Percentiles rank a stretch among this genome's conserved stretches.
phyloP scores from a whole-genome alignment of 1,140 invertebrate genomes.

The Heliothis virescens region DNA sequence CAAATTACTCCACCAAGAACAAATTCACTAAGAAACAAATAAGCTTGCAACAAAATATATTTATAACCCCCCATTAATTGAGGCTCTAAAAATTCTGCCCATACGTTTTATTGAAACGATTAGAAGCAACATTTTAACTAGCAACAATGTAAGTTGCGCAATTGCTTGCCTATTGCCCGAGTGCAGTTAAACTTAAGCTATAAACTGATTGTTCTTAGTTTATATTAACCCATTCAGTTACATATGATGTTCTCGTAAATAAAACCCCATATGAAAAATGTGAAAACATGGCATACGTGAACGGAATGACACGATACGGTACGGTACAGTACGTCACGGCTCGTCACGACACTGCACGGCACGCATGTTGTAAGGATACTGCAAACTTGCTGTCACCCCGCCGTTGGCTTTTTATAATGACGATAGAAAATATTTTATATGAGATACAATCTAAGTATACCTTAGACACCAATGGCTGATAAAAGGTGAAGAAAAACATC shows the following conservation, averaged over 20 bases:
- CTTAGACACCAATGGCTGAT: no score
- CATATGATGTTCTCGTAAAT: constrained; percentile 29
- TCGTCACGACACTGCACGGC: no score
- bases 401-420: no score
- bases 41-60: neutral
- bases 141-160: constrained; percentile 19
- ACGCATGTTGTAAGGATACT: no score
- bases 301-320: no score
- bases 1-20: neutral
- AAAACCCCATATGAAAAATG: constrained; percentile 9
- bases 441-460: no score
- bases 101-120: constrained; percentile 6
- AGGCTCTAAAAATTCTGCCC: neutral
- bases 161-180: constrained; percentile 24
- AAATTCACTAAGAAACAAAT: neutral
- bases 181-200: constrained; percentile 50
- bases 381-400: no score
- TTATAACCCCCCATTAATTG: neutral
- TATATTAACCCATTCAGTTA: constrained; percentile 28
- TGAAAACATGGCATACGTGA: neutral
- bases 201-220: constrained; percentile 53
- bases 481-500: no score
- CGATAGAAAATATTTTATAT: no score
- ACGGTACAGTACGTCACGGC: no score
- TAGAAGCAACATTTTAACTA: constrained; percentile 27